phyloP scores from a whole-genome alignment of 2,888 invertebrate genomes.

The Stictocephala bisonia region DNA sequence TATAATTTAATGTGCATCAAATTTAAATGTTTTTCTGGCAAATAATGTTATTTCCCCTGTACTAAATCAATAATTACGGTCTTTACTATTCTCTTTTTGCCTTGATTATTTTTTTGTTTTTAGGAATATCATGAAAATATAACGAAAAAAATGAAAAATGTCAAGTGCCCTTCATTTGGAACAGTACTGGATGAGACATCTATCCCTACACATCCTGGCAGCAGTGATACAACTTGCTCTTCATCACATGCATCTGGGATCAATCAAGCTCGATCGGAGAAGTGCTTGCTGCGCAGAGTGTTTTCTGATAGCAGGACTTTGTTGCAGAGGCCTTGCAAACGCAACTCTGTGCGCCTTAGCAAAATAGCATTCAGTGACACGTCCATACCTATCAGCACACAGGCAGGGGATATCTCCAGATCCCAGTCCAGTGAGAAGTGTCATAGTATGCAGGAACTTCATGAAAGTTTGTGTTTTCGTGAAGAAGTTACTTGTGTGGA shows the following conservation, averaged over 20 bases:
- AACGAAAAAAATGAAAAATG: slow-evolving; percentile 16
- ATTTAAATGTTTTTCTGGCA: too few relatives aligned
- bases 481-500: background rate
- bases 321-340: slow-evolving; percentile 19
- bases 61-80: too few relatives aligned
- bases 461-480: slow-evolving; percentile 17
- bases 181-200: background rate
- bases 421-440: slow-evolving; percentile 20
- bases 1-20: too few relatives aligned
- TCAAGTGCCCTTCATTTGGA: slow-evolving; percentile 5
- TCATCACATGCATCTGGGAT: slow-evolving; percentile 11
- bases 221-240: slow-evolving; percentile 9
- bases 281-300: slow-evolving; percentile 19
- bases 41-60: too few relatives aligned
- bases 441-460: slow-evolving; percentile 41
- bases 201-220: background rate
- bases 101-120: background rate
- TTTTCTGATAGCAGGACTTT: slow-evolving; percentile 24
- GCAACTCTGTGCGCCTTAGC: slow-evolving; percentile 48
- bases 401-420: background rate
- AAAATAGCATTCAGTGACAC: slow-evolving; percentile 60
- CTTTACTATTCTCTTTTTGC: too few relatives aligned
- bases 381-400: slow-evolving; percentile 62
- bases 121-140: slow-evolving; percentile 18
- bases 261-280: background rate